These are phyloP conservation scores for Pelochelys cantorii DNA, from an alignment of 2,797 vertebrate species.

Conservation along the genomic window DNA sequence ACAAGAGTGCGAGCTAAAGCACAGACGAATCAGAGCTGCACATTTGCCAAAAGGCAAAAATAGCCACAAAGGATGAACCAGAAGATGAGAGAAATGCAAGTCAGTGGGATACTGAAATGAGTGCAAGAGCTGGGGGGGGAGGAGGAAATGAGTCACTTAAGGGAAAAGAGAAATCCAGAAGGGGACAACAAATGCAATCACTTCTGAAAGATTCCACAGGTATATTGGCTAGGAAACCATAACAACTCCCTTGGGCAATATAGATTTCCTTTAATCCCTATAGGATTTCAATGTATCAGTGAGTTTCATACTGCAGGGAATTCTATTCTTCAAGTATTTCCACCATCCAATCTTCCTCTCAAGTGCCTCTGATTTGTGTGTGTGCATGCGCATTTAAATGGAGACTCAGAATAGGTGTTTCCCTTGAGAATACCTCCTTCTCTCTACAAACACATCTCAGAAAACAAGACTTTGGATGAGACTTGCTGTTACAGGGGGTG, in stretches of 20 bases:
- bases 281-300: neutral
- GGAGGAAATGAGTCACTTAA: neutral
- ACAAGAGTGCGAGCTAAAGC: neutral
- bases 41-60: neutral
- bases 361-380: neutral
- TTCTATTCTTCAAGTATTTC: neutral
- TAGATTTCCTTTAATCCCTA: neutral
- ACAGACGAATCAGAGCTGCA: fast-evolving
- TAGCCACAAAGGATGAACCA: neutral
- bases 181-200: neutral
- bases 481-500: neutral
- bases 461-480: neutral
- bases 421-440: neutral
- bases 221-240: neutral
- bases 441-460: neutral
- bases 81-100: neutral
- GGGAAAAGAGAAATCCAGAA: neutral
- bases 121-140: neutral
- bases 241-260: neutral
- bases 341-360: neutral
- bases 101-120: neutral
- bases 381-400: neutral
- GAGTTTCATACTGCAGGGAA: neutral
- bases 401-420: neutral
- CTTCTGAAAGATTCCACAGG: neutral